Base-by-base conservation (phyloP, 2,797 vertebrate species). In the Aselliscus stoliczkanus region DNA sequence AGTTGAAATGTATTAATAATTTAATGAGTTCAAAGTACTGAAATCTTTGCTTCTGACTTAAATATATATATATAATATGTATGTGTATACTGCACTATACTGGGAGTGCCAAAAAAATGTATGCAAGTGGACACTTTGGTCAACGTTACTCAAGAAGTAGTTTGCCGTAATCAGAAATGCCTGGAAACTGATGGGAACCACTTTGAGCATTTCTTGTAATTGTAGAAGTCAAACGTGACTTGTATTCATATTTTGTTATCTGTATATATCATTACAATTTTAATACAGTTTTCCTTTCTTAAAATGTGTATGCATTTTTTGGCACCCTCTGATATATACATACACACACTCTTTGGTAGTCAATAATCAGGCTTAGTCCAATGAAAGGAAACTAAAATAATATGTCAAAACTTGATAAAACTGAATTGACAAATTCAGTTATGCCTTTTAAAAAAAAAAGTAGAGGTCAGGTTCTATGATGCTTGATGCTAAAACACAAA, bases 1-100 rank as follows among this genome's bases (percentile, higher is more conserved):
- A 95, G 69, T 93, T 94, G 93, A 96, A 98, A 96, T 50, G 95
- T 2, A 7, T 96, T 94, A 96, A 96, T 97, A 97, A 96, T 98
- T 97, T 96, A 97, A 96, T 76, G 69, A 97, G 31, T 90, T 97
- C 97, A 67, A 97, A 97, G 89, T 96, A 58, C 52, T 60, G 44
- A 97, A 96, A 86, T 90, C 47, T 92, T 97, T 96, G 54, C 21
- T 90, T 97, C 81, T 96, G 70, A 96, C 80, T 94, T 52, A 82
- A 95, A 60, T 79, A 64, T 88, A 39, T 42, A 18, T 13, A 18
- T n/a, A n/a, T n/a, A n/a, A n/a, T n/a, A n/a, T n/a, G 21, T 34
- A 52, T 29, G 64, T 39, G 15, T 52, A 23, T 15, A 7, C 7
- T 29, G 37, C 12, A 58, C 56, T 67, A 52, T 23, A 52, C 42